phyloP scores from a whole-genome alignment of 2,797 vertebrate genomes.

The Sciaenops ocellatus region DNA sequence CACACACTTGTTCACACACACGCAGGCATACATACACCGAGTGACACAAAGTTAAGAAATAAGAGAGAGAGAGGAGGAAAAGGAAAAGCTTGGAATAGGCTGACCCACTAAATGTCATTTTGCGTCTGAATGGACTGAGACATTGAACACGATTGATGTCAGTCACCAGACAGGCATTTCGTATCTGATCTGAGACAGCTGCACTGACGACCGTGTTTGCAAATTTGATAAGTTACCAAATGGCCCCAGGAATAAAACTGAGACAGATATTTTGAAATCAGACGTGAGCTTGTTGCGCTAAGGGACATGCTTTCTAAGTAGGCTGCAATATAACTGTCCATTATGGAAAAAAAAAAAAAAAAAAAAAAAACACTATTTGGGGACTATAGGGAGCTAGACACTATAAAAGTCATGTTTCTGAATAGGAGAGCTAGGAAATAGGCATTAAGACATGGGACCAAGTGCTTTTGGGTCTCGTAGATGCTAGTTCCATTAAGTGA shows the following conservation, averaged over 20 bases:
- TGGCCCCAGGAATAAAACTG: slow-evolving; percentile 36
- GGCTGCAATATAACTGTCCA: slow-evolving; percentile 36
- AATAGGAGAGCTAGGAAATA: slow-evolving; percentile 19
- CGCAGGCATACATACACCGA: not conserved
- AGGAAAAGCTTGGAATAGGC: slow-evolving; percentile 26
- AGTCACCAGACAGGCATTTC: slow-evolving; percentile 41
- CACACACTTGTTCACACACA: slow-evolving; percentile 1
- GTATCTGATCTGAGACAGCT: slow-evolving; percentile 48
- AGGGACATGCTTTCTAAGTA: slow-evolving; percentile 18
- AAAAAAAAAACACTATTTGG: not conserved
- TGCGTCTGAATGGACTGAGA: slow-evolving; percentile 39
- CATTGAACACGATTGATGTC: slow-evolving; percentile 52
- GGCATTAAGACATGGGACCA: slow-evolving; percentile 9
- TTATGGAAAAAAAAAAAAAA: slow-evolving; percentile 13
- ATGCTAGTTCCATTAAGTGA: slow-evolving; percentile 34
- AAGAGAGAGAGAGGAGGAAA: slow-evolving; percentile 5
- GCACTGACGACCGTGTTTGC: slow-evolving; percentile 33
- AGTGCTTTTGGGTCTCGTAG: slow-evolving; percentile 11
- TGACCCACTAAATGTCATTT: slow-evolving; percentile 50
- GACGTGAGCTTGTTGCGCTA: slow-evolving; percentile 34
- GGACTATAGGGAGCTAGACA: slow-evolving; percentile 1
- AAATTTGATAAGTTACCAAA: slow-evolving; percentile 62
- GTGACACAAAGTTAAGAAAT: slow-evolving; percentile 21
- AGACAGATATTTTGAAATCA: slow-evolving; percentile 36
- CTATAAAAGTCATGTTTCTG: slow-evolving; percentile 25